Percentiles rank a stretch among this genome's conserved stretches.
Conservation (phyloP, 1,140 invertebrate genomes). For the Berghia stephanieae region DNA sequence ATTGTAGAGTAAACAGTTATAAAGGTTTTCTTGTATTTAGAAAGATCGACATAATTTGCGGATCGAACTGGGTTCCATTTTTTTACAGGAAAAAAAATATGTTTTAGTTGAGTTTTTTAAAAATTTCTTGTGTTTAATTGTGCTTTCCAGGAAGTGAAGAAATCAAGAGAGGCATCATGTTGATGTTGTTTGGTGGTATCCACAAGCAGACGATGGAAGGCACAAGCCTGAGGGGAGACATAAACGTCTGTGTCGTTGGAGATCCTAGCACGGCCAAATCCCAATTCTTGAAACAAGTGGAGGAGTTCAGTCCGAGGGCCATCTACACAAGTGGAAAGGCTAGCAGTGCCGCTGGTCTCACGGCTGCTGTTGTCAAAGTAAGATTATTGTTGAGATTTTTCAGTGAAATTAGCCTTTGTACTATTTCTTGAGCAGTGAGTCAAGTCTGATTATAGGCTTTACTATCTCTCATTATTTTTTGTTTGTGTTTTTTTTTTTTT, state of each 20-base stretch:
- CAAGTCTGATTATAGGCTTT: too few species aligned
- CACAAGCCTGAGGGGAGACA: conserved; percentile 87
- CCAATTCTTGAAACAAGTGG: conserved; percentile 95
- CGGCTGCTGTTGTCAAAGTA: conserved; percentile 88
- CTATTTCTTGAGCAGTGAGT: too few species aligned
- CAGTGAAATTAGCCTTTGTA: too few species aligned
- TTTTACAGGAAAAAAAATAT: too few species aligned
- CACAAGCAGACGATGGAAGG: conserved; percentile 93
- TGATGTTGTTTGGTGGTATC: conserved; percentile 98
- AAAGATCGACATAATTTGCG: too few species aligned
- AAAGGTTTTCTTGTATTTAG: too few species aligned
- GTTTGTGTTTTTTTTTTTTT: too few species aligned
- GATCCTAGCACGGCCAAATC: conserved; percentile 99
- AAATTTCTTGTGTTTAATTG: background rate
- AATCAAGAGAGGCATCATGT: conserved; percentile 91
- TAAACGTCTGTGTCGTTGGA: conserved; percentile 98
- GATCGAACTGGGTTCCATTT: too few species aligned
- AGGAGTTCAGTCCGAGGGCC: conserved; percentile 93
- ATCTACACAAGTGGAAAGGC: conserved; percentile 99
- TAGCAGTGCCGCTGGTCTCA: conserved; percentile 95
- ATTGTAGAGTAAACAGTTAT: too few species aligned
- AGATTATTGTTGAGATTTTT: conserved; percentile 9
- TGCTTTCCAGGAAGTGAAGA: conserved; percentile 85
- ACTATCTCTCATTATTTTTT: too few species aligned
- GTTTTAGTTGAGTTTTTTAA: background rate